These are phyloP conservation scores for Eupsilia transversa DNA, from an alignment of 2,888 invertebrate genomes.

Conservation along the genomic window DNA sequence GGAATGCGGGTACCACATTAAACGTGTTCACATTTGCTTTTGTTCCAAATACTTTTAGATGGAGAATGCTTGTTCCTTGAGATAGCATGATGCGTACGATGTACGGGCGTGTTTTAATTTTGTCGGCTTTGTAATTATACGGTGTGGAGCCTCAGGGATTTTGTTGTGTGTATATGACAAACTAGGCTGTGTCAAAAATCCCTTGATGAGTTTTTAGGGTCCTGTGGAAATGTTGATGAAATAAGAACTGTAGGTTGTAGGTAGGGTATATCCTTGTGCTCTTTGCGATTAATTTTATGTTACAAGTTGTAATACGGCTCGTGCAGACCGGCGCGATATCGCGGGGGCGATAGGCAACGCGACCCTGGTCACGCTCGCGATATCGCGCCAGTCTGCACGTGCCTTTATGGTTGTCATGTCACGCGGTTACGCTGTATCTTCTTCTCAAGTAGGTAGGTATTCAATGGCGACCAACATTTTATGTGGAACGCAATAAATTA, in stretches of 20 bases:
- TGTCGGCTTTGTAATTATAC: constrained; percentile 42
- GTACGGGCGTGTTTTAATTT: constrained; percentile 48
- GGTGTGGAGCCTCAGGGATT: constrained; percentile 45
- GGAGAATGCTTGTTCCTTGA: constrained; percentile 56
- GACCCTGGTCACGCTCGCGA: too few relatives aligned
- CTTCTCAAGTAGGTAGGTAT: neutral
- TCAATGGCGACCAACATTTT: neutral
- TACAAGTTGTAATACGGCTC: too few relatives aligned
- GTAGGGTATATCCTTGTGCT: neutral
- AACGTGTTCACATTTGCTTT: constrained; percentile 40
- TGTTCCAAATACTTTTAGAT: constrained; percentile 53
- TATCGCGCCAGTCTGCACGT: too few relatives aligned
- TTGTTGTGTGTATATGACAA: constrained; percentile 30
- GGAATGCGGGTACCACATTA: constrained; percentile 54
- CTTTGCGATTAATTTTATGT: too few relatives aligned
- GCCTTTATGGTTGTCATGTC: neutral
- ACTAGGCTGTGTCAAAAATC: constrained; percentile 23
- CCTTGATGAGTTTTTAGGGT: constrained; percentile 30
- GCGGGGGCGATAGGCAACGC: too few relatives aligned
- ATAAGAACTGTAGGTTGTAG: neutral
- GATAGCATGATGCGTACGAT: constrained; percentile 27
- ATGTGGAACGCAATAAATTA: neutral
- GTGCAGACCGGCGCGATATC: too few relatives aligned
- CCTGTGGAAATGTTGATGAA: neutral
- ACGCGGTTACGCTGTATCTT: neutral